Evolutionary conservation across 2,113 vertebrate species (phyloP), one percentile per base, ranked within the genome.

Genomic region (Thinocorus orbignyianus): DNA sequence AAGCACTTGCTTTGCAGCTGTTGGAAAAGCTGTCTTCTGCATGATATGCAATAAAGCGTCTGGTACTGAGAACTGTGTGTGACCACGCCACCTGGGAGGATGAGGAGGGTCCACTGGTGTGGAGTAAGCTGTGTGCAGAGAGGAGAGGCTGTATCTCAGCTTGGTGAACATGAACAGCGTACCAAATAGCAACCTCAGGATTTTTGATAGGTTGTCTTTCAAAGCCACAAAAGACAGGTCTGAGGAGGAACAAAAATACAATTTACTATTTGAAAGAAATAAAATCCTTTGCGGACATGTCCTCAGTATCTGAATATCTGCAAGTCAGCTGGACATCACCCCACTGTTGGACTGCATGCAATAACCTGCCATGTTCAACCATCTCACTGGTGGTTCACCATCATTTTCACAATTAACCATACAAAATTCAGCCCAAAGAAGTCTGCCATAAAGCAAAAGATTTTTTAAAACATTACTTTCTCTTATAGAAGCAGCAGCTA

Each of bases 81-180:
- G 70, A 51, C 66, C 15, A 12, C 31, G 11, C 26, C 25, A 46
- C 8, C 33, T 30, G 71, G 5, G 24, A 44, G 41, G 37, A 20
- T 8, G 16, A 31, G 51, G 9, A 76, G 19, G 11, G 48, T n/a
- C 33, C 20, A 7, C 30, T 1, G 1, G 6, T 0, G 0, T 39
- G 48, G 48, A 46, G 23, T 20, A 57, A 46, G 49, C 42, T 14
- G 24, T 58, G 68, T 41, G 60, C 22, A 4, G 52, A 18, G 24
- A 1, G 58, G 42, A 51, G 44, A 37, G 22, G 13, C 35, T 86
- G 33, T 23, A 84, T 42, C 68, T 60, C 33, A 48, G 42, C 35
- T 49, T 26, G 42, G 22, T 66, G 66, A 62, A 70, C 2, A 2
- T 42, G 52, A 42, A 25, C 1, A 0, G 28, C 31, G 6, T 52